Base-by-base conservation (phyloP, 1,140 invertebrate genomes). In the Trichomalopsis sarcophagae region DNA sequence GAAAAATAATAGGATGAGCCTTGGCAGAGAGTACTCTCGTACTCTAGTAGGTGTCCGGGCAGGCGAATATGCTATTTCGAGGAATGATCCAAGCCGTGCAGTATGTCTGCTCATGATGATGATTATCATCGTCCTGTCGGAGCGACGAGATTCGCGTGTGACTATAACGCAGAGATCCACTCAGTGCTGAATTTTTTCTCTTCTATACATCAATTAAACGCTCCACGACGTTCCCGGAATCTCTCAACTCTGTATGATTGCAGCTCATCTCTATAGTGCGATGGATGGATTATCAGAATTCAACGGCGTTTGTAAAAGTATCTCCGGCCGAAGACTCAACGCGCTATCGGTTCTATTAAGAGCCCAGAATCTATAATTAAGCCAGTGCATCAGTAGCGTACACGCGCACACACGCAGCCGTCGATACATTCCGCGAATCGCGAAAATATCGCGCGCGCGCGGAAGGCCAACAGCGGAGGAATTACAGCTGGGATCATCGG, bases 11-110 rank as follows among this genome's bases (percentile, higher is more conserved):
- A 47, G 71, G 71, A 75, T 9, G 33, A 73, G 50, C 44, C 30
- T 74, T 44, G 44, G 30, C 68, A 44, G 44, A 76, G 74, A 44
- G 33, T 33, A 47, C 50, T 55, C 50, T 62, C 55, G 55, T 62
- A 62, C 55, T 62, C 27, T 62, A 80, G 78, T 62, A 80, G 78
- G 74, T 76, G 74, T 76, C n/a, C 69, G 27, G 1, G 27, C 27
- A 27, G 74, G 47, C 27, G 27, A 76, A 84, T 84, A 73, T 73
- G 84, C 74, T 84, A 86, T 86, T 86, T 84, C 71, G 74, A 84
- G 73, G 44, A 84, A 69, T 84, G 82, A 84, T 84, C 44, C 30
- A 23, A 84, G 44, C 47, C 1, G 7, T 33, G 78, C 76, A 40
- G 27, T 68, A 78, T 80, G 78, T 21, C 7, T 17, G 33, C 17